Percentiles rank a stretch among this genome's conserved stretches.
Conservation (phyloP, 2,113 vertebrate species). For the Rhinopithecus roxellana region DNA sequence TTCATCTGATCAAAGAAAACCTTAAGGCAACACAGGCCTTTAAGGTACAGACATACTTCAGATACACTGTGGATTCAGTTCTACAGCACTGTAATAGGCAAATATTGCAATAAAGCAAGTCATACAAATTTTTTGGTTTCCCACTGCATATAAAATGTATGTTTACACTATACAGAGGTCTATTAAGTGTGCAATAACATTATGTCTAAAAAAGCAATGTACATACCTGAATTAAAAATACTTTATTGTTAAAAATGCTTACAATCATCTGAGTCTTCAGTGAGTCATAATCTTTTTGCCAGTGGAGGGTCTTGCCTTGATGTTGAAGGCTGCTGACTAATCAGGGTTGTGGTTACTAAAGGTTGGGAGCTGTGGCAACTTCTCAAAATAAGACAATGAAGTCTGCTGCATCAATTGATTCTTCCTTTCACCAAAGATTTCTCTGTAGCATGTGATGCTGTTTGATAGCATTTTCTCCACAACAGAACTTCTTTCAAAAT, state of each 20-base stretch:
- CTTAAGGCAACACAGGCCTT: neutral
- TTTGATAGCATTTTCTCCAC: neutral
- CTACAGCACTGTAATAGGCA: neutral
- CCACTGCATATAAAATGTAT: neutral
- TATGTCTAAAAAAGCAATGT: neutral
- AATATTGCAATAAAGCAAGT: neutral
- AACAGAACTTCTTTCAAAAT: neutral
- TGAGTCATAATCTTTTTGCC: neutral
- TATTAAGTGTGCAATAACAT: neutral
- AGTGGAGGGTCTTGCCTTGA: neutral
- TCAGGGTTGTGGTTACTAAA: neutral
- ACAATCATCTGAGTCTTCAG: neutral
- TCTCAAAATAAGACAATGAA: neutral
- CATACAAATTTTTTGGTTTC: neutral
- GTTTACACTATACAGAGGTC: neutral
- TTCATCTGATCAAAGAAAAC: neutral
- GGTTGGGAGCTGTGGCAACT: neutral
- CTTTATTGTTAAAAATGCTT: neutral
- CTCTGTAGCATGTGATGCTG: neutral
- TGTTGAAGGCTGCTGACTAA: neutral
- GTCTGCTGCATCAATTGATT: neutral
- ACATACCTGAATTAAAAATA: neutral
- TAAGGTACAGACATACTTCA: neutral
- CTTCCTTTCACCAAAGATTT: neutral
- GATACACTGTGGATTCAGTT: neutral